phyloP scores from a whole-genome alignment of 2,113 vertebrate genomes.

The Aegypius monachus region DNA sequence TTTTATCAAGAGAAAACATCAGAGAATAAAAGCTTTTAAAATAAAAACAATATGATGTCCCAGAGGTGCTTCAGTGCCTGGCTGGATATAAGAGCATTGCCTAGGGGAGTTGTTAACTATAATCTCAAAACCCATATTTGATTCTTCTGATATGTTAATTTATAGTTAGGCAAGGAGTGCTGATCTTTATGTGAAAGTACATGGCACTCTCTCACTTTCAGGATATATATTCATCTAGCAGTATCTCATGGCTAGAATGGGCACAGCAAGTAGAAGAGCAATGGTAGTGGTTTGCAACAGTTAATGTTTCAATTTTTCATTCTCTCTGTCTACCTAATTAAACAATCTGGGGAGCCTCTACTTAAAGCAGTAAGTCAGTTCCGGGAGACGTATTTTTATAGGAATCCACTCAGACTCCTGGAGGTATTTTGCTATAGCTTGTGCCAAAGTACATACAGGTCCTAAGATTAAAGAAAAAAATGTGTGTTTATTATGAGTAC shows the following conservation, averaged over 20 bases:
- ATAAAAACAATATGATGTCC: neutral
- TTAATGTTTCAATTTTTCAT: neutral
- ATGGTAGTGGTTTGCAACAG: neutral
- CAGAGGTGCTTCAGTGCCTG: neutral
- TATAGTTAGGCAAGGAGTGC: neutral
- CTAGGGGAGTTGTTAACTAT: neutral
- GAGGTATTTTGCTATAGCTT: neutral
- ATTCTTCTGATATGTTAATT: neutral
- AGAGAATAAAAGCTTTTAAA: neutral
- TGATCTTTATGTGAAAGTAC: neutral
- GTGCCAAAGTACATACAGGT: neutral
- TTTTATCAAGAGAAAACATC: neutral
- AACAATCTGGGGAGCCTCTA: neutral
- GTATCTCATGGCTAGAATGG: neutral
- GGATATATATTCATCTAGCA: neutral
- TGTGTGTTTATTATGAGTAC: conserved; percentile 6
- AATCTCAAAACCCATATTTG: neutral
- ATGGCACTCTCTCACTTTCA: neutral
- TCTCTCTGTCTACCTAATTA: neutral
- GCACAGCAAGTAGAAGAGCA: neutral
- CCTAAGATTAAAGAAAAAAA: conserved; percentile 33
- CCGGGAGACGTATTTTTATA: neutral
- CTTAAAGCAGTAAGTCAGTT: neutral
- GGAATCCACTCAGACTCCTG: neutral
- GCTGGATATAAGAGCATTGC: neutral